These are phyloP conservation scores for Uropsilus gracilis DNA, from an alignment of 2,113 vertebrate species.

Conservation along the genomic window DNA sequence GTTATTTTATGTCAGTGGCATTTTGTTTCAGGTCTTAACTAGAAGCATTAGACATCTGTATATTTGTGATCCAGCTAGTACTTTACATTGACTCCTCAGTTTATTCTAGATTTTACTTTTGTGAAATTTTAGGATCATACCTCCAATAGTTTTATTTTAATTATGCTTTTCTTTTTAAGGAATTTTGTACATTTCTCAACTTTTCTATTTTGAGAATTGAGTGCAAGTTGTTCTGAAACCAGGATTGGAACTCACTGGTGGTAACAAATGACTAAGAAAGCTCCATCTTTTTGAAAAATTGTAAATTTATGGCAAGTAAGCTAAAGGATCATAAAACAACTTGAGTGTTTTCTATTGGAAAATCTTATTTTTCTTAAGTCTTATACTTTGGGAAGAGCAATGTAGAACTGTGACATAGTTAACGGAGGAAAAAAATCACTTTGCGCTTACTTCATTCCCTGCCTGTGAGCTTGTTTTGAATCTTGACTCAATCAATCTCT, in stretches of 20 bases:
- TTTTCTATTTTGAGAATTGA: no score
- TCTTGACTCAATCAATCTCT: neutral
- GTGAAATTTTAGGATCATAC: neutral
- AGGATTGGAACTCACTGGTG: neutral
- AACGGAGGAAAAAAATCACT: neutral
- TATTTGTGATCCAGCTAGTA: neutral
- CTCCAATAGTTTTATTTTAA: neutral
- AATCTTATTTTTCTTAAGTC: neutral
- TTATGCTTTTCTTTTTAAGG: neutral
- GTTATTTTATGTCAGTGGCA: neutral
- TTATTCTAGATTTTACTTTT: neutral
- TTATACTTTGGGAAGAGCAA: neutral
- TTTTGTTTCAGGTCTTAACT: constrained; percentile 3
- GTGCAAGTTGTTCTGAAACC: neutral
- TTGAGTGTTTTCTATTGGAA: neutral
- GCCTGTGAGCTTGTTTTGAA: neutral
- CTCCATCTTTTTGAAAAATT: neutral
- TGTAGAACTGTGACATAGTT: neutral
- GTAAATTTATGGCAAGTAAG: neutral
- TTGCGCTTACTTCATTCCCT: neutral
- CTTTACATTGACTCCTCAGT: neutral
- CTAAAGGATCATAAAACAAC: neutral
- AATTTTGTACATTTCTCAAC: neutral
- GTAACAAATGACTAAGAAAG: constrained; percentile 26
- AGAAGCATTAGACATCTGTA: neutral